These are phyloP conservation scores for Aradus depressus DNA, from an alignment of 2,888 invertebrate genomes.

Conservation along the genomic window DNA sequence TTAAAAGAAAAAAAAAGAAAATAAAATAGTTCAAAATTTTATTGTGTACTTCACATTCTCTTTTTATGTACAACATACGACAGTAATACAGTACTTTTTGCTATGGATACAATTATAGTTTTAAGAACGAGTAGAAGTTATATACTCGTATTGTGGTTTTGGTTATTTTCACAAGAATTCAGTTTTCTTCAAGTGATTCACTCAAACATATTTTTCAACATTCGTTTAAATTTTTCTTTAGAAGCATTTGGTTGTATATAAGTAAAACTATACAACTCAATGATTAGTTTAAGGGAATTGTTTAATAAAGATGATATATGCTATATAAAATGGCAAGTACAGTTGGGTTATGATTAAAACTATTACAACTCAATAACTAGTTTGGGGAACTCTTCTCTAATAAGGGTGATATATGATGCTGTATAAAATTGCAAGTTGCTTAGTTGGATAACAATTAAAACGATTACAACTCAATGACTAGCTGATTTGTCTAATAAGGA, in stretches of 20 bases:
- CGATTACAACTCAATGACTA: not conserved
- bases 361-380: too few relatives aligned
- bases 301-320: conserved; percentile 6
- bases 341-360: conserved; percentile 1
- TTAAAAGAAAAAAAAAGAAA: too few relatives aligned
- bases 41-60: too few relatives aligned
- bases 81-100: too few relatives aligned
- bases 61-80: too few relatives aligned
- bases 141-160: not conserved
- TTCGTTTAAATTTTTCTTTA: not conserved
- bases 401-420: too few relatives aligned
- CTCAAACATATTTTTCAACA: not conserved
- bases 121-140: not conserved
- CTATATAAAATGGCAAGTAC: not conserved
- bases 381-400: too few relatives aligned
- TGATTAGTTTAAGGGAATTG: not conserved
- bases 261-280: not conserved
- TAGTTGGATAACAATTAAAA: too few relatives aligned
- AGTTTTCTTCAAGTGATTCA: conserved; percentile 10
- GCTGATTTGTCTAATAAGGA: conserved; percentile 3
- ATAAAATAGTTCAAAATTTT: too few relatives aligned
- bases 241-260: not conserved
- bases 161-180: not conserved
- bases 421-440: too few relatives aligned
- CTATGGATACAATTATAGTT: too few relatives aligned